These are phyloP conservation scores for Drosophila tanythrix DNA, from an alignment of 2,888 invertebrate genomes.

Conservation along the genomic window DNA sequence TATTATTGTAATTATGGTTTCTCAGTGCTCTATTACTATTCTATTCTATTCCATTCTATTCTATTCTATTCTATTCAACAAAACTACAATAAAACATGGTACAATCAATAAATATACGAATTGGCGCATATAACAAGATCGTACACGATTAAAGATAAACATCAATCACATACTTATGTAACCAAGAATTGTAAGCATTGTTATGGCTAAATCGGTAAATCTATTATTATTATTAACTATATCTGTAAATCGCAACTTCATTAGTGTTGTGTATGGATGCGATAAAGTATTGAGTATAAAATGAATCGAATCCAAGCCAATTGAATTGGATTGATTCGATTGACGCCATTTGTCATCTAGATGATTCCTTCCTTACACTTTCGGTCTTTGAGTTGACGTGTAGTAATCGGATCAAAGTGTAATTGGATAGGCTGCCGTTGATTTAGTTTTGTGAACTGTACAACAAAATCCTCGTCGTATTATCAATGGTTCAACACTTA, in stretches of 20 bases:
- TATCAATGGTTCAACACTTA: constrained; percentile 4
- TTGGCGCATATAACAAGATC: constrained; percentile 53
- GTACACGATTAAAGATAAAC: constrained; percentile 32
- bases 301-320: constrained; percentile 11
- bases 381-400: constrained; percentile 11
- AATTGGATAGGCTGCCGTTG: constrained; percentile 32
- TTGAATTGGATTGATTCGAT: constrained; percentile 22
- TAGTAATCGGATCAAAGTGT: constrained; percentile 5
- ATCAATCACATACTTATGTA: constrained; percentile 35
- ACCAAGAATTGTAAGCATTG: constrained; percentile 9
- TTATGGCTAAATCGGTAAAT: constrained; percentile 9
- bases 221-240: constrained; percentile 9
- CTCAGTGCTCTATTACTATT: constrained; percentile 31
- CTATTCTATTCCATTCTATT: constrained; percentile 22
- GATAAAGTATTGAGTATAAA: constrained; percentile 25
- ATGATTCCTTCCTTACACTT: constrained; percentile 7
- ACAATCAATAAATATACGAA: constrained; percentile 65
- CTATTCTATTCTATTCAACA: constrained; percentile 28
- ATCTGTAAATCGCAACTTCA: constrained; percentile 15
- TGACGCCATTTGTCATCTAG: constrained; percentile 6
- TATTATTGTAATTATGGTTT: constrained; percentile 15
- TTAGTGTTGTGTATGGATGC: constrained; percentile 59
- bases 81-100: constrained; percentile 39
- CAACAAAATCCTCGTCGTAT: constrained; percentile 13
- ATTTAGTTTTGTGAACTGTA: constrained; percentile 26